Percentiles rank a stretch among this genome's conserved stretches.
Conservation (phyloP, 2,888 invertebrate genomes). For the Gymnoscelis rufifasciata region DNA sequence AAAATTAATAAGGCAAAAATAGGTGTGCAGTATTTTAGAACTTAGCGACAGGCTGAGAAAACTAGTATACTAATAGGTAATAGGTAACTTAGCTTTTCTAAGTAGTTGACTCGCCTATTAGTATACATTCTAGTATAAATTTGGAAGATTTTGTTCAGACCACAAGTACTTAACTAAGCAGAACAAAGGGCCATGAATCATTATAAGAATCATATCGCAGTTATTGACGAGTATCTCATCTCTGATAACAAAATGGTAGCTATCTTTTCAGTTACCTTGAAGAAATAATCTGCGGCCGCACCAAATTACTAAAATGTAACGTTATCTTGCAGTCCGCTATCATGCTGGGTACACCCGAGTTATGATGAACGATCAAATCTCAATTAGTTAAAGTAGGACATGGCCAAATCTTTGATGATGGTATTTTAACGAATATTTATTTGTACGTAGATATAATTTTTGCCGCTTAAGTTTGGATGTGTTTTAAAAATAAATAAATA, state of each 20-base stretch:
- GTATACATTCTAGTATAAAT: too few species aligned
- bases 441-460: too few species aligned
- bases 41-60: too few species aligned
- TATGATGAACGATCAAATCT: slow-evolving; percentile 34
- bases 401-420: slow-evolving; percentile 42
- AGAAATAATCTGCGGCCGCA: slow-evolving; percentile 34
- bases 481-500: too few species aligned
- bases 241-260: slow-evolving; percentile 13
- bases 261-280: slow-evolving; percentile 28
- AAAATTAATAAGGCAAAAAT: too few species aligned
- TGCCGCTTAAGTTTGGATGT: too few species aligned
- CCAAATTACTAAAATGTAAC: slow-evolving; percentile 33
- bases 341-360: slow-evolving; percentile 29
- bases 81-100: too few species aligned
- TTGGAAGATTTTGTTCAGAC: too few species aligned
- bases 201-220: not conserved
- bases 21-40: too few species aligned
- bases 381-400: slow-evolving; percentile 46
- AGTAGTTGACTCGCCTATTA: too few species aligned
- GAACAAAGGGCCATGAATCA: not conserved
- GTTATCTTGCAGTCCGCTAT: slow-evolving; percentile 40
- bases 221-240: not conserved
- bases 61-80: too few species aligned
- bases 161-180: not conserved
- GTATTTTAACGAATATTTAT: not conserved